Percentiles rank a stretch among this genome's conserved stretches.
Conservation (phyloP, 2,888 invertebrate genomes). For the Hydriomena furcata region DNA sequence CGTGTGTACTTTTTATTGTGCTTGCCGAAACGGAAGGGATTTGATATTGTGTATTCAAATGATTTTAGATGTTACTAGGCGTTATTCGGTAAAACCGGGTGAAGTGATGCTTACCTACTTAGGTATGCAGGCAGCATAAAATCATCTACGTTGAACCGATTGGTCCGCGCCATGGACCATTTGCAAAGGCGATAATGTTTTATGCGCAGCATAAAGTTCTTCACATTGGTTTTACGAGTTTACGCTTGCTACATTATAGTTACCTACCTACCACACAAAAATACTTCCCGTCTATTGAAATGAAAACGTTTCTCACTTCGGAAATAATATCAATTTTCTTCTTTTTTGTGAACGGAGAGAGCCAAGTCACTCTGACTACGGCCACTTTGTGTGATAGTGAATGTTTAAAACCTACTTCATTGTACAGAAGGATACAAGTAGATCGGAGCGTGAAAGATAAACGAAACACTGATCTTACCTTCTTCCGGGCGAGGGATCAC, state of each 20-base stretch:
- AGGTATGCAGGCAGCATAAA: conserved; percentile 16
- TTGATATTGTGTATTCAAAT: neutral
- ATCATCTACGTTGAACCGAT: conserved; percentile 26
- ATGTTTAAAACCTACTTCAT: conserved; percentile 45
- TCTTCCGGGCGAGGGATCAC: conserved; percentile 30
- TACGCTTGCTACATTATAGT: conserved; percentile 33
- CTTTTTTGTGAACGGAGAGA: conserved; percentile 25
- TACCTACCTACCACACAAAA: conserved; percentile 37
- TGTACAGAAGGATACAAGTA: conserved; percentile 39
- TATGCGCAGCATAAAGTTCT: conserved; percentile 54
- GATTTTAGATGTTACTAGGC: neutral
- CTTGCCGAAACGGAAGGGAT: neutral
- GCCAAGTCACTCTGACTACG: conserved; percentile 41
- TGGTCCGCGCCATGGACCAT: conserved; percentile 29
- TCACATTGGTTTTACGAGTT: conserved; percentile 35
- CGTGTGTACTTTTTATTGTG: neutral
- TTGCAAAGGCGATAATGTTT: conserved; percentile 47
- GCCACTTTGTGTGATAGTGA: conserved; percentile 32
- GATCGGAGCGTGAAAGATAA: conserved; percentile 21
- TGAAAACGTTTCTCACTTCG: conserved; percentile 23
- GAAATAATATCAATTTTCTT: conserved; percentile 22
- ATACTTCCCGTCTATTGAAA: conserved; percentile 29
- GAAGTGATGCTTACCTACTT: conserved; percentile 9
- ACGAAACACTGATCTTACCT: conserved; percentile 32
- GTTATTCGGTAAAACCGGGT: conserved; percentile 2